Evolutionary conservation across 1,140 invertebrate genomes (phyloP), one percentile per base, ranked within the genome.

Genomic region (Drosophila pectinifera): DNA sequence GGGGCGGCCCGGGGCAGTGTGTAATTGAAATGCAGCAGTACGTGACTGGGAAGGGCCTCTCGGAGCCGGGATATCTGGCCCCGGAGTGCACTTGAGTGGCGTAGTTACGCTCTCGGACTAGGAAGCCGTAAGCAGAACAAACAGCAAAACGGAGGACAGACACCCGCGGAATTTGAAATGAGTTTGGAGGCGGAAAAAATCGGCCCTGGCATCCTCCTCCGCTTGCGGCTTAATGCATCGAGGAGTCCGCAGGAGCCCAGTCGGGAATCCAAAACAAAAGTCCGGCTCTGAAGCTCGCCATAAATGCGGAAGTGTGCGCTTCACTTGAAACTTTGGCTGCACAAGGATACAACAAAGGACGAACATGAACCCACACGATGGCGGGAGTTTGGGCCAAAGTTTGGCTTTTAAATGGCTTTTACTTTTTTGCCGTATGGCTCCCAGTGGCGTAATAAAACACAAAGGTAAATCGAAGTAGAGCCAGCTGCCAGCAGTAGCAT

Each of bases 371-470:
- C 59, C 55, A 75, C 49, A 55, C 31, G 41, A 39, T 59, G 67
- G 38, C 16, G 22, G 28, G 43, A 18, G 49, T 24, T 73, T 76
- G 83, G 63, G 70, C 61, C 45, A 88, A 88, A 88, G 76, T 88
- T 89, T 74, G 84, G 84, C 77, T 89, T 89, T 89, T 84, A 89
- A 89, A 89, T 89, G 84, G 84, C 85, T 89, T 89, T 89, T 89
- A 89, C 84, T 89, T 84, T 86, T 80, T 80, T 80, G 77, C 77
- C 68, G 80, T 68, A 89, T 89, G 84, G 80, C 84, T 89, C 84
- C 84, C 84, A 84, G 80, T 84, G 85, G 84, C 80, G 65, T 78
- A 82, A 89, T 89, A 89, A 89, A 89, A 89, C 79, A 80, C 77
- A 84, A 89, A 88, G 84, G 84, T 88, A 88, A 80, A 88, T 88